phyloP scores from a whole-genome alignment of 2,113 vertebrate genomes.

The Numida meleagris region DNA sequence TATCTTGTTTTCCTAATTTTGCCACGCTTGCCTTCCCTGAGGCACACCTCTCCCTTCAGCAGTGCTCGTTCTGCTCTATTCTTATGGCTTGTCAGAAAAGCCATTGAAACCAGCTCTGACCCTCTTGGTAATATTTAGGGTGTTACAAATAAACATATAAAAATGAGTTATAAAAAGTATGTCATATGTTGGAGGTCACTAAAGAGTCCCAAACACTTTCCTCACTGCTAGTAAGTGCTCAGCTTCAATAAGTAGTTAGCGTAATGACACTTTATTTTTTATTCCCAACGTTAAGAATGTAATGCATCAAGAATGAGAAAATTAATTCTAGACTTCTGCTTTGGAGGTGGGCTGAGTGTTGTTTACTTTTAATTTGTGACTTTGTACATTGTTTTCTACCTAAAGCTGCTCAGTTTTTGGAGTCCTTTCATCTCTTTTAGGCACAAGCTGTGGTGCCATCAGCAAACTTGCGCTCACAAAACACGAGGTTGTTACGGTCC shows the following conservation, averaged over 20 bases:
- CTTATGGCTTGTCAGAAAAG: neutral
- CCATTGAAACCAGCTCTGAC: neutral
- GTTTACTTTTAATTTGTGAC: neutral
- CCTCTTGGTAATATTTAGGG: neutral
- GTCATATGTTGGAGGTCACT: neutral
- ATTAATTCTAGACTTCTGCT: neutral
- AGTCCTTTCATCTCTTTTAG: constrained; percentile 56
- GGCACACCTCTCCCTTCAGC: neutral
- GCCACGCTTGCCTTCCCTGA: neutral
- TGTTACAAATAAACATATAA: neutral
- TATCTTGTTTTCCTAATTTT: neutral
- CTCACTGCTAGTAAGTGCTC: neutral
- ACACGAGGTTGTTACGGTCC: constrained; percentile 84
- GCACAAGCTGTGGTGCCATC: constrained; percentile 83
- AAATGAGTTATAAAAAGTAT: neutral
- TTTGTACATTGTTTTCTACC: neutral
- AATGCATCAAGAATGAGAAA: neutral
- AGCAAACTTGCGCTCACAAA: constrained; percentile 83
- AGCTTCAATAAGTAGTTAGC: neutral
- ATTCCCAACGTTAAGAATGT: neutral
- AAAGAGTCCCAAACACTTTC: neutral
- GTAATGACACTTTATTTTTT: neutral
- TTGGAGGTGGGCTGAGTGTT: neutral
- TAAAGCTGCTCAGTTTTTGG: fast-evolving
- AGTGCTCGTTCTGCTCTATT: neutral